Evolutionary conservation across 2,797 vertebrate species (phyloP), one percentile per base, ranked within the genome.

Genomic region (Sebastes diploproa): DNA sequence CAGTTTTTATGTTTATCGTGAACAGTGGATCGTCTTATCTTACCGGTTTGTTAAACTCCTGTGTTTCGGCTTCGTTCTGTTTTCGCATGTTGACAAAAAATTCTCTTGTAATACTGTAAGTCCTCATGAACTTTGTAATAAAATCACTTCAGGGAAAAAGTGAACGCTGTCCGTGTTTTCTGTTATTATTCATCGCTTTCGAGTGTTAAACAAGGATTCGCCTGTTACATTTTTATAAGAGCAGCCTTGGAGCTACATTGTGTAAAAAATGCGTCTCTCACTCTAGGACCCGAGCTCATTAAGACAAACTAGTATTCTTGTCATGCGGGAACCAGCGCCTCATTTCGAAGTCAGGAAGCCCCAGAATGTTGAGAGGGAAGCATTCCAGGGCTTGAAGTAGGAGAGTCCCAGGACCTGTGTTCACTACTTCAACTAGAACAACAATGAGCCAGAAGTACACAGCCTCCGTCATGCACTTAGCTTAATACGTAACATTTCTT

Each of bases 61-160:
- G 95, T 96, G 95, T 96, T 50, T 96, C 91, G 81, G 93, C 95
- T 96, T 95, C 63, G 95, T 96, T 96, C 93, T 80, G 93, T 96
- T 96, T 96, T 94, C 94, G 96, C 96, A 96, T 96, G 96, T 96
- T 96, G 94, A 97, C 96, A 97, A 97, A 97, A 97, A 97, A 97
- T 93, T 96, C 95, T 97, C 96, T 97, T 99, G 98, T 99, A 99
- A 99, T 94, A 94, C 91, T 94, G 93, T 98, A 99, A 98, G 96
- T 97, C 97, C 97, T 96, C 94, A 94, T 94, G 96, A 98, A 97
- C 96, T 98, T 99, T 98, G 96, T 97, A 97, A 98, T 98, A 98
- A 99, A 97, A 98, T 97, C 91, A 96, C 93, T 95, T 93, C 94
- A 94, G 93, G 94, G 95, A 93, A 95, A 93, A 94, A 92, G 87